A percentile compares a stretch with the other conserved stretches of the same genome.
Conservation (phyloP, 92 coral and sea anemone genomes). For the Anthopleura xanthogrammica region DNA sequence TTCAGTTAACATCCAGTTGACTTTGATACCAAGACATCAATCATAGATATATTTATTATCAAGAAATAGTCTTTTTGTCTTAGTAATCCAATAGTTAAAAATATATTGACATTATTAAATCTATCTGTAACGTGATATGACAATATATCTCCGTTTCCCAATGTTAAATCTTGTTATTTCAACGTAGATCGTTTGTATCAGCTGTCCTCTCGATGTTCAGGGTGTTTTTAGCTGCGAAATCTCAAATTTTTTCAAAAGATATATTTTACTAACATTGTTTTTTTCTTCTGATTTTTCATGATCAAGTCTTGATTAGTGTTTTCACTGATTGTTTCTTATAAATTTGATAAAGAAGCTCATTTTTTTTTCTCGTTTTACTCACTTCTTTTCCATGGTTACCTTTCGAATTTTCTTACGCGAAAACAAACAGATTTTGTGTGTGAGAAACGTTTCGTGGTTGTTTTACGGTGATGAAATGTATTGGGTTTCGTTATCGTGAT, state of each 20-base stretch:
- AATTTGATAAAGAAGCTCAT: not conserved
- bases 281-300: not conserved
- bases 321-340: not conserved
- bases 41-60: conserved; percentile 24
- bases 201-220: not conserved
- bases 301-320: not conserved
- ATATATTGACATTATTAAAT: conserved; percentile 6
- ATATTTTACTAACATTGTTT: not conserved
- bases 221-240: not conserved
- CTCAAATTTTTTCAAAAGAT: not conserved
- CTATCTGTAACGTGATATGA: conserved; percentile 4
- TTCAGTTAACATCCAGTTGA: conserved; percentile 67
- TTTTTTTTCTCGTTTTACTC: not conserved
- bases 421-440: too few relatives aligned
- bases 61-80: not conserved
- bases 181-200: conserved; percentile 5
- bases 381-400: not conserved
- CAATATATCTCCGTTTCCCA: not conserved
- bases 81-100: conserved; percentile 8
- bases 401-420: not conserved
- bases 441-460: not conserved
- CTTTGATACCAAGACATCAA: conserved; percentile 5
- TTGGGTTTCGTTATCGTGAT: not conserved
- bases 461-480: not conserved
- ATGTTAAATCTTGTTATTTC: not conserved